phyloP scores from a whole-genome alignment of 2,888 invertebrate genomes.

The Chrysodeixis includens region DNA sequence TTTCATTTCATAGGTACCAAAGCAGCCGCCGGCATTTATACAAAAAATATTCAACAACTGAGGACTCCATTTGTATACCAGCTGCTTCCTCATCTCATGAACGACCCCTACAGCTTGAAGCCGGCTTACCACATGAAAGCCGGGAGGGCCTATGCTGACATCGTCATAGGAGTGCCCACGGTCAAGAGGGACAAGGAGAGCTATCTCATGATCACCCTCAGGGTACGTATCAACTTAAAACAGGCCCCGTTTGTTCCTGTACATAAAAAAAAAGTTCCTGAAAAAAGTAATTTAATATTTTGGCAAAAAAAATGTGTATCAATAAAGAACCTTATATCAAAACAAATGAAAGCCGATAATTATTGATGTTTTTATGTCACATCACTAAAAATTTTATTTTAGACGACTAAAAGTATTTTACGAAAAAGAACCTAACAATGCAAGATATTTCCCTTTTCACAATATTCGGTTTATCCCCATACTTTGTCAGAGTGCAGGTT shows the following conservation, averaged over 20 bases:
- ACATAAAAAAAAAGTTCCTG: too few relatives aligned
- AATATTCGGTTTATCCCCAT: too few relatives aligned
- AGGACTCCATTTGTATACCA: constrained; percentile 94
- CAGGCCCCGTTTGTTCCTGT: neutral
- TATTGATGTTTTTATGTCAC: too few relatives aligned
- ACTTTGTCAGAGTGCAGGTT: too few relatives aligned
- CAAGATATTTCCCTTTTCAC: too few relatives aligned
- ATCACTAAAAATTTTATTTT: too few relatives aligned
- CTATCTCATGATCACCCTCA: constrained; percentile 95
- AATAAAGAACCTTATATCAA: too few relatives aligned
- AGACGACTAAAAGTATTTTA: too few relatives aligned
- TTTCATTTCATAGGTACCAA: constrained; percentile 59
- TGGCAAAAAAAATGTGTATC: too few relatives aligned
- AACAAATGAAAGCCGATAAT: too few relatives aligned
- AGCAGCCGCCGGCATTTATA: constrained; percentile 75
- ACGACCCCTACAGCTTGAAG: constrained; percentile 92
- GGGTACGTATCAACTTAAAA: constrained; percentile 60
- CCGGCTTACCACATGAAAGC: constrained; percentile 94
- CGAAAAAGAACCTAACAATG: too few relatives aligned
- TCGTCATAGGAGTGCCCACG: constrained; percentile 97
- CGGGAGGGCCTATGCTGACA: constrained; percentile 92
- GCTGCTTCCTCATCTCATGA: constrained; percentile 95
- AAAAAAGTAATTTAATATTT: too few relatives aligned
- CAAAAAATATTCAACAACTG: constrained; percentile 82
- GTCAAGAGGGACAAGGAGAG: constrained; percentile 96